phyloP scores from a whole-genome alignment of 2,113 vertebrate species.

The Cephalopholis sonnerati region DNA sequence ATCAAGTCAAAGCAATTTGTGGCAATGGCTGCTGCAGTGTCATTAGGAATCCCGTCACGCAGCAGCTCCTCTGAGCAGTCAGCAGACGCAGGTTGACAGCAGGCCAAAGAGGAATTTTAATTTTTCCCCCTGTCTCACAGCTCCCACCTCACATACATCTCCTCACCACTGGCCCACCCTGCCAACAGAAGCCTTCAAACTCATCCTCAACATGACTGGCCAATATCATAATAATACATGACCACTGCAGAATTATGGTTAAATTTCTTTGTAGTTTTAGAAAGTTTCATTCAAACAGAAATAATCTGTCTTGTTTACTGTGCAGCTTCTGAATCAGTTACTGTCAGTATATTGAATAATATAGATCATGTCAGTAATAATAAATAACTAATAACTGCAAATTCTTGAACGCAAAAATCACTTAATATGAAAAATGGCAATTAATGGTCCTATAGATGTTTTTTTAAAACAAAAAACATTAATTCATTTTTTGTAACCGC shows the following conservation, averaged over 20 bases:
- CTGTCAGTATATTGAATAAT: not conserved
- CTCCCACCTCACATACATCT: slow-evolving; percentile 62
- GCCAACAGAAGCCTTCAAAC: slow-evolving; percentile 44
- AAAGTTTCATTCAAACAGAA: not conserved
- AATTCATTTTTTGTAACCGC: no score
- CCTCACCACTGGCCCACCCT: slow-evolving; percentile 29
- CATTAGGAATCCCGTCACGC: slow-evolving; percentile 85
- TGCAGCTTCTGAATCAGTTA: slow-evolving; percentile 18
- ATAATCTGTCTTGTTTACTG: not conserved
- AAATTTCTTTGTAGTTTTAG: not conserved
- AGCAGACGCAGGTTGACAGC: slow-evolving; percentile 76
- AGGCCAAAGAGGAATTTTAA: slow-evolving; percentile 84
- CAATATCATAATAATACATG: not conserved
- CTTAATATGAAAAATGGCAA: no score
- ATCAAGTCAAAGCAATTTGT: slow-evolving; percentile 85
- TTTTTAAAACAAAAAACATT: no score
- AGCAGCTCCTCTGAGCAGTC: slow-evolving; percentile 73
- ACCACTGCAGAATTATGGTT: not conserved
- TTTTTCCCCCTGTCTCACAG: slow-evolving; percentile 66
- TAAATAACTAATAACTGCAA: no score
- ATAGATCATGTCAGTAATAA: not conserved
- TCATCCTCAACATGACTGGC: slow-evolving; percentile 20
- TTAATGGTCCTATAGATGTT: no score
- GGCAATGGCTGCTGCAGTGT: slow-evolving; percentile 80
- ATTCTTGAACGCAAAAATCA: no score